These are phyloP conservation scores for Pteropus alecto DNA, from an alignment of 2,113 vertebrate species.

Conservation along the genomic window DNA sequence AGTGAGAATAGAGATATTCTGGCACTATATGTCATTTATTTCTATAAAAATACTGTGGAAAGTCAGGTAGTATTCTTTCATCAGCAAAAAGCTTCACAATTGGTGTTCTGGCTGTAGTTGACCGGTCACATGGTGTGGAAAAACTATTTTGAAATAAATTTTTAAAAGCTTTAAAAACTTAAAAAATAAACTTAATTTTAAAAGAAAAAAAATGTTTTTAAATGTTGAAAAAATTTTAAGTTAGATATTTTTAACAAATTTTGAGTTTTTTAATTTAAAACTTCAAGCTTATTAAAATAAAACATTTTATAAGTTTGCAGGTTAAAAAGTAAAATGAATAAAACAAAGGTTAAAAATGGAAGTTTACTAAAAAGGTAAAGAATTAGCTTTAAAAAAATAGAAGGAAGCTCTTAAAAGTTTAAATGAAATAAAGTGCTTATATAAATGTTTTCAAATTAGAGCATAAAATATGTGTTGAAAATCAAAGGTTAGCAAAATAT, in stretches of 20 bases:
- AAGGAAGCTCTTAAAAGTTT: background rate
- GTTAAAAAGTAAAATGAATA: conserved; percentile 2
- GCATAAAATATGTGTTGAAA: conserved; percentile 5
- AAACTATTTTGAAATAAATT: conserved; percentile 25
- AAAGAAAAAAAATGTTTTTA: conserved; percentile 19
- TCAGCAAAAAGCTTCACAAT: conserved; percentile 23
- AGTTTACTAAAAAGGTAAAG: background rate
- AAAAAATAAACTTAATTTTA: background rate
- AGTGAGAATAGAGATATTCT: background rate
- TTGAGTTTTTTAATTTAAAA: conserved; percentile 29
- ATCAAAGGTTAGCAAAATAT: background rate
- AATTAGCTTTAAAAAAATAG: background rate
- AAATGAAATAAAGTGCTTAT: background rate
- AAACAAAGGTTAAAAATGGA: conserved; percentile 21
- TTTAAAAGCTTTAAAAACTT: conserved; percentile 37
- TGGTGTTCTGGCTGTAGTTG: conserved; percentile 9
- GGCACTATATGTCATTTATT: conserved; percentile 23
- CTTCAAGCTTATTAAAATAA: conserved; percentile 36
- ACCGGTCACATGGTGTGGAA: background rate
- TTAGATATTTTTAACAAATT: conserved; percentile 48
- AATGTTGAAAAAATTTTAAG: conserved; percentile 35
- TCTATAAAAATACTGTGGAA: conserved; percentile 21
- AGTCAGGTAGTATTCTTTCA: background rate
- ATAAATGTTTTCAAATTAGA: background rate
- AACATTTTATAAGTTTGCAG: conserved; percentile 15